A percentile compares a stretch with the other conserved stretches of the same genome.
Conservation (phyloP, 2,797 vertebrate genomes). For the Rhinella marina region DNA sequence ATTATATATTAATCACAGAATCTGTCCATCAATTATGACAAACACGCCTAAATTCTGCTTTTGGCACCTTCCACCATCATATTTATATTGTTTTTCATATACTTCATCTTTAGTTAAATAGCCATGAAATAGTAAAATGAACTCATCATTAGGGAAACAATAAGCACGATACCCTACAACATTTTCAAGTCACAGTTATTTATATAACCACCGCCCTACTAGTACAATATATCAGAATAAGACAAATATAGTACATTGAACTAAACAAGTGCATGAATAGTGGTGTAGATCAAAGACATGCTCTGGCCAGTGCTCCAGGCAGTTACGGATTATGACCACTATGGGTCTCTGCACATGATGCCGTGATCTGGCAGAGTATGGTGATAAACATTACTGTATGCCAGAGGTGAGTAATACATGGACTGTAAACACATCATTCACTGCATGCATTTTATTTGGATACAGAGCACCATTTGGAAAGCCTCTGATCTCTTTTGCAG, state of each 20-base stretch:
- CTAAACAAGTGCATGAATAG: neutral
- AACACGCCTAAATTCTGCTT: too few species aligned
- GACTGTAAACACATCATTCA: conserved; percentile 8
- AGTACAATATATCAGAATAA: neutral
- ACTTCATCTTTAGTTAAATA: neutral
- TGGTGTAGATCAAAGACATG: neutral
- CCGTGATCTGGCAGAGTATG: conserved; percentile 27
- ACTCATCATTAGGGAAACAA: neutral
- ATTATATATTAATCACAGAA: neutral
- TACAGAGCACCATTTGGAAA: neutral
- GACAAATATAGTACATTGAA: neutral
- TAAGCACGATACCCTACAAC: neutral
- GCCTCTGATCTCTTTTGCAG: conserved; percentile 1
- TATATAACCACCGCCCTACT: neutral
- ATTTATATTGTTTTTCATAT: neutral
- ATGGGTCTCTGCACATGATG: conserved; percentile 23
- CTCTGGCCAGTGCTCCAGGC: neutral
- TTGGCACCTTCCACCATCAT: too few species aligned
- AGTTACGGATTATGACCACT: conserved; percentile 4
- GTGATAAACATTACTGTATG: conserved; percentile 6
- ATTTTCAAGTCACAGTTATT: neutral
- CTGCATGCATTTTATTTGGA: conserved; percentile 5
- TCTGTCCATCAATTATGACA: neutral
- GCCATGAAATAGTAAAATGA: neutral
- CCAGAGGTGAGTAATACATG: conserved; percentile 22